A percentile compares a stretch with the other conserved stretches of the same genome.
phyloP scores from a whole-genome alignment of 2,797 vertebrate species.

The Pseudochaenichthys georgianus region DNA sequence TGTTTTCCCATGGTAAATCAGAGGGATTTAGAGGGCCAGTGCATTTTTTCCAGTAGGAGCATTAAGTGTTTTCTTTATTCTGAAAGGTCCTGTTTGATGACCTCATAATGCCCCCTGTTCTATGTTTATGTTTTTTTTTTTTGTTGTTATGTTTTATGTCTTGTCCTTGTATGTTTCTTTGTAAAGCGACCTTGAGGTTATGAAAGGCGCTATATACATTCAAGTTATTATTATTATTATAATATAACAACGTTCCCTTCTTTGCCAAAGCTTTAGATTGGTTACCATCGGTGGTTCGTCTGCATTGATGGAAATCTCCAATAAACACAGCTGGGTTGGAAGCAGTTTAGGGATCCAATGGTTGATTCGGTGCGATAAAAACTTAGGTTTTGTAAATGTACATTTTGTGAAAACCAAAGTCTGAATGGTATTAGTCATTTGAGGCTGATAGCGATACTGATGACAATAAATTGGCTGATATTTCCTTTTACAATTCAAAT shows the following conservation, averaged over 20 bases:
- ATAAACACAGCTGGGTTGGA: background rate
- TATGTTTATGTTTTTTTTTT: no score
- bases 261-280: background rate
- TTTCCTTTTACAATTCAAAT: no score
- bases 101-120: background rate
- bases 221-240: no score
- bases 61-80: constrained; percentile 12
- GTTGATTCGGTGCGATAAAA: no score
- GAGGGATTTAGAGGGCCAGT: background rate
- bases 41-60: background rate
- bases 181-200: no score
- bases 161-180: no score
- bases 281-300: background rate
- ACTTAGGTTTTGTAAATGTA: no score
- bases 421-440: background rate
- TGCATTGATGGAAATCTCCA: background rate
- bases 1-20: constrained; percentile 3
- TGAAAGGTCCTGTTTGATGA: constrained; percentile 4
- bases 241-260: background rate
- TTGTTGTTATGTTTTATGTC: no score
- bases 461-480: background rate
- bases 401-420: no score
- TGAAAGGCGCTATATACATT: no score
- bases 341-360: background rate
- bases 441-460: background rate